Evolutionary conservation across 2,797 vertebrate species (phyloP).

Genomic region (Coluber constrictor): DNA sequence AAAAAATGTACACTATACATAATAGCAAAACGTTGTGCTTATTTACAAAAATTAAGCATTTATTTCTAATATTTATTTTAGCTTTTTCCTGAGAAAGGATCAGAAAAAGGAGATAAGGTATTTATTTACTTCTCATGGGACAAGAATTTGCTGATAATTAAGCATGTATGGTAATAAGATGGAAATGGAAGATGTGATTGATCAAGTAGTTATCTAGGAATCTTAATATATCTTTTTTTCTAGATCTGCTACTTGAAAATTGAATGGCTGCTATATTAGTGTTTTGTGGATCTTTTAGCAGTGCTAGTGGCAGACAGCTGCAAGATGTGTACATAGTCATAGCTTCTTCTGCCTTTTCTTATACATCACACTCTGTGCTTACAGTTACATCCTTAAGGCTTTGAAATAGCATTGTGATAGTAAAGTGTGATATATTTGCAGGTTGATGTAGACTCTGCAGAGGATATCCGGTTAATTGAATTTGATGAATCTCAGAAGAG

Average conservation of each 20-base stretch:
- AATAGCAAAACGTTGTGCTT: neutral
- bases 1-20: neutral
- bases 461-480: constrained; percentile 89
- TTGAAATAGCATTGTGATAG: neutral
- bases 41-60: constrained; percentile 46
- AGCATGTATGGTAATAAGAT: neutral
- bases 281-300: neutral
- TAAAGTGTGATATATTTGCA: constrained; percentile 58
- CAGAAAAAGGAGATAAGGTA: constrained; percentile 95
- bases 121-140: constrained; percentile 38
- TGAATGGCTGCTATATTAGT: neutral
- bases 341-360: neutral
- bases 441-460: constrained; percentile 85
- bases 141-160: neutral
- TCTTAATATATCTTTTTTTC: neutral
- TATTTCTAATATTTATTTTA: constrained; percentile 65
- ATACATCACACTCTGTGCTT: neutral
- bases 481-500: constrained; percentile 96
- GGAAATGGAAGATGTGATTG: neutral
- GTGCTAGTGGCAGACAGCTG: neutral
- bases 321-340: neutral
- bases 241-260: neutral
- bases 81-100: constrained; percentile 96
- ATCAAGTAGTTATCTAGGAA: neutral
- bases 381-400: neutral